Evolutionary conservation across 2,113 vertebrate genomes (phyloP).

Genomic region (Charadrius vociferus): DNA sequence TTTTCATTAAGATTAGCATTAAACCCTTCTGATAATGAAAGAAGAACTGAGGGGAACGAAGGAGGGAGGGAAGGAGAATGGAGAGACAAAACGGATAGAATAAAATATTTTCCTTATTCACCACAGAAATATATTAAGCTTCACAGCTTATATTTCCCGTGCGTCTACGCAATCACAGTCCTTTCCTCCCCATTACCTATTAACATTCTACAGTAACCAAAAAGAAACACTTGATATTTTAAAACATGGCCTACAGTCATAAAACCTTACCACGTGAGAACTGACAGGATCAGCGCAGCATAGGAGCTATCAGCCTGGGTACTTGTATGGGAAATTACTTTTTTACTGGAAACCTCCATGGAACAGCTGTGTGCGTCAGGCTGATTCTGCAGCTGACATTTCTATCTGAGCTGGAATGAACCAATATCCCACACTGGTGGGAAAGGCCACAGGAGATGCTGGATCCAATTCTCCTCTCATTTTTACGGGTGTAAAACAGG

Average conservation of each 20-base stretch:
- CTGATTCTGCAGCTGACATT: conserved; percentile 66
- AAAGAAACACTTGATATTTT: conserved; percentile 54
- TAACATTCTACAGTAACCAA: background rate
- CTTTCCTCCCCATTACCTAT: background rate
- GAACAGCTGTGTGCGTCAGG: conserved; percentile 48
- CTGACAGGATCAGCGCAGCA: conserved; percentile 1
- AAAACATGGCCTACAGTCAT: conserved; percentile 30
- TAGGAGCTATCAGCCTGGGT: background rate
- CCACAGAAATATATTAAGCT: background rate
- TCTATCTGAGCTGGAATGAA: conserved; percentile 61
- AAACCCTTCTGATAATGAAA: background rate
- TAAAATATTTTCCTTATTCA: background rate
- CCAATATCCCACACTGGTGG: conserved; percentile 52
- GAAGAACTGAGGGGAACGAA: background rate
- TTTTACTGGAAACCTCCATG: conserved; percentile 54
- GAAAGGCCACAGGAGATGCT: conserved; percentile 65
- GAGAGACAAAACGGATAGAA: background rate
- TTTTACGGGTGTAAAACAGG: conserved; percentile 37
- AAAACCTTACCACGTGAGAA: conserved; percentile 23
- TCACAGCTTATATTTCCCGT: background rate
- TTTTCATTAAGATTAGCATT: conserved; percentile 17
- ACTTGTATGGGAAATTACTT: conserved; percentile 64
- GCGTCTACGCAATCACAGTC: background rate
- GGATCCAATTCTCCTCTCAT: conserved; percentile 44
- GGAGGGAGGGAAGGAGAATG: background rate